These are phyloP conservation scores for Drepanosiphum platanoidis DNA, from an alignment of 2,888 invertebrate species.

Conservation along the genomic window DNA sequence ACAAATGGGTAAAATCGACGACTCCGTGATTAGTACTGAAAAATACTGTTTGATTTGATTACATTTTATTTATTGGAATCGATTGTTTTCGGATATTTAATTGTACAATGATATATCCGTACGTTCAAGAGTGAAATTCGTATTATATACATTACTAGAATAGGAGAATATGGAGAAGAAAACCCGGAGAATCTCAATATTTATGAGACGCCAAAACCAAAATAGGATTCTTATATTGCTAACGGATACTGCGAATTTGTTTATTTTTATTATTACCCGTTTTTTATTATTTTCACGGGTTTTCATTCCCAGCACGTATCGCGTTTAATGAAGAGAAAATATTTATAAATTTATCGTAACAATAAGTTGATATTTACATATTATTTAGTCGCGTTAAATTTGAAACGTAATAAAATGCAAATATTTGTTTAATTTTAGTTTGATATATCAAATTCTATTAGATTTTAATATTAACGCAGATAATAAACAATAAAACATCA, in stretches of 20 bases:
- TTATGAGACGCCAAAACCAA: neutral
- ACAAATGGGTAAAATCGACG: no score
- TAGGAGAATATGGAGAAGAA: neutral
- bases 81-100: neutral
- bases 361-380: conserved; percentile 22
- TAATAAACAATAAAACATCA: conserved; percentile 18
- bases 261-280: neutral
- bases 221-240: neutral
- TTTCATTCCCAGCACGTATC: conserved; percentile 16
- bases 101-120: neutral
- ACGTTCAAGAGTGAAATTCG: neutral
- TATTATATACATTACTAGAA: neutral
- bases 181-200: neutral
- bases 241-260: neutral
- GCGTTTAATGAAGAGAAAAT: conserved; percentile 25
- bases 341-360: conserved; percentile 13
- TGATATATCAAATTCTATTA: neutral
- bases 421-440: neutral
- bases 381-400: neutral
- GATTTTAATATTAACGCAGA: neutral
- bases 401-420: neutral
- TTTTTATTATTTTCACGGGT: neutral
- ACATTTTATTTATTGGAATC: no score
- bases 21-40: no score
- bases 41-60: no score